A percentile compares a stretch with the other conserved stretches of the same genome.
Conservation (phyloP, 2,888 invertebrate genomes). For the Salticus scenicus region DNA sequence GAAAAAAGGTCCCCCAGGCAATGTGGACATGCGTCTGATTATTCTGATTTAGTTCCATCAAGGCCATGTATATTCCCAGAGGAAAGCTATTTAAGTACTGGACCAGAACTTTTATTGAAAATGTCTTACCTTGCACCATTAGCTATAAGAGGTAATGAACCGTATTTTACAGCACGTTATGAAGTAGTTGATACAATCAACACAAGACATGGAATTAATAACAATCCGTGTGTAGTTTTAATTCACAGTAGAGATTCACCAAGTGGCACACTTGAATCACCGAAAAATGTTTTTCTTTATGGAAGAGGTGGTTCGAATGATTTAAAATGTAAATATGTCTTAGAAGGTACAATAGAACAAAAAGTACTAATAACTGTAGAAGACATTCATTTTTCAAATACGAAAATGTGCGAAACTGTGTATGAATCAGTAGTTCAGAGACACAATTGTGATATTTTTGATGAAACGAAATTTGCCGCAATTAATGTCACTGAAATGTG, state of each 20-base stretch:
- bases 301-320: slow-evolving; percentile 87
- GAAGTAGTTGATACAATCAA: slow-evolving; percentile 83
- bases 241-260: slow-evolving; percentile 66
- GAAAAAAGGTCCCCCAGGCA: slow-evolving; percentile 70
- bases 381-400: slow-evolving; percentile 87
- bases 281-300: slow-evolving; percentile 87
- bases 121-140: slow-evolving; percentile 85
- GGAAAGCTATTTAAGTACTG: slow-evolving; percentile 86
- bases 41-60: slow-evolving; percentile 70
- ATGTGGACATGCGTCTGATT: slow-evolving; percentile 72
- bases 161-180: slow-evolving; percentile 83
- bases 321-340: slow-evolving; percentile 79
- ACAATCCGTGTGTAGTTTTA: slow-evolving; percentile 50
- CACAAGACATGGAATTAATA: slow-evolving; percentile 69
- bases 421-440: slow-evolving; percentile 54
- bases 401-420: slow-evolving; percentile 52
- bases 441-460: slow-evolving; percentile 48
- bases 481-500: slow-evolving; percentile 66
- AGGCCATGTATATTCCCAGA: slow-evolving; percentile 72
- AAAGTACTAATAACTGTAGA: slow-evolving; percentile 75
- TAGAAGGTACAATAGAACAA: slow-evolving; percentile 62
- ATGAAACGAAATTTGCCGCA: slow-evolving; percentile 41
- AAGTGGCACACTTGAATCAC: slow-evolving; percentile 84
- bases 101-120: slow-evolving; percentile 84
- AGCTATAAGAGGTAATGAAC: slow-evolving; percentile 82